phyloP scores from a whole-genome alignment of 53 echinoderm and acorn worm genomes.

The Holothuria scabra region DNA sequence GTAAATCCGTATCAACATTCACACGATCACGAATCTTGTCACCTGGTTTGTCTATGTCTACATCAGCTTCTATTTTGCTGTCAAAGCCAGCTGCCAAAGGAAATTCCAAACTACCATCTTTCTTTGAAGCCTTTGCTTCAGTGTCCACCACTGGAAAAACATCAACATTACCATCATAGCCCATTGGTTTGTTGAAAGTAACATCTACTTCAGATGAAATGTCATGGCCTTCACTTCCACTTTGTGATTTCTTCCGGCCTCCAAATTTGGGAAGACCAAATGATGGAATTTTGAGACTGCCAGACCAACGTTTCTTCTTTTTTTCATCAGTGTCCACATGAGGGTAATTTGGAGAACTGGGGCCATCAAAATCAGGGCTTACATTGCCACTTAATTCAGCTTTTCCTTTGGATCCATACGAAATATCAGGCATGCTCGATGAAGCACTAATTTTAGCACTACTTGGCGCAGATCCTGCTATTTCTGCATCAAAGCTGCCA shows the following conservation, averaged over 20 bases:
- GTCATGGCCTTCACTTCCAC: not conserved
- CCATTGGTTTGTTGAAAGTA: slow-evolving; percentile 2
- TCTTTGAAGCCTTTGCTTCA: not conserved
- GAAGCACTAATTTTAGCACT: not conserved
- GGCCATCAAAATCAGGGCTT: too few relatives aligned
- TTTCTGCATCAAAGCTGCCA: slow-evolving; percentile 28
- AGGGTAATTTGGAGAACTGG: not conserved
- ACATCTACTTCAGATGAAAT: slow-evolving; percentile 39
- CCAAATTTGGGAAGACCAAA: slow-evolving; percentile 34
- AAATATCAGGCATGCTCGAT: slow-evolving; percentile 34
- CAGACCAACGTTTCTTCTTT: slow-evolving; percentile 39
- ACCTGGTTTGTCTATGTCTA: slow-evolving; percentile 22
- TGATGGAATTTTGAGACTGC: slow-evolving; percentile 18
- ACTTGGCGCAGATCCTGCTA: not conserved
- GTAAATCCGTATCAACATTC: not conserved
- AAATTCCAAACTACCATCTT: too few relatives aligned
- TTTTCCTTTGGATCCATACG: not conserved
- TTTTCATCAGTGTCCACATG: not conserved
- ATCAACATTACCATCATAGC: not conserved
- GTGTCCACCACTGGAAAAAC: not conserved
- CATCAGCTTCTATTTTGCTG: slow-evolving; percentile 50
- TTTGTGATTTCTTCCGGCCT: slow-evolving; percentile 23
- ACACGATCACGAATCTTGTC: not conserved
- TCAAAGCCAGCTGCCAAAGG: too few relatives aligned
- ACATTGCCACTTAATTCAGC: too few relatives aligned